Conservation (phyloP, 2,113 vertebrate species). For the Clinocottus analis region DNA sequence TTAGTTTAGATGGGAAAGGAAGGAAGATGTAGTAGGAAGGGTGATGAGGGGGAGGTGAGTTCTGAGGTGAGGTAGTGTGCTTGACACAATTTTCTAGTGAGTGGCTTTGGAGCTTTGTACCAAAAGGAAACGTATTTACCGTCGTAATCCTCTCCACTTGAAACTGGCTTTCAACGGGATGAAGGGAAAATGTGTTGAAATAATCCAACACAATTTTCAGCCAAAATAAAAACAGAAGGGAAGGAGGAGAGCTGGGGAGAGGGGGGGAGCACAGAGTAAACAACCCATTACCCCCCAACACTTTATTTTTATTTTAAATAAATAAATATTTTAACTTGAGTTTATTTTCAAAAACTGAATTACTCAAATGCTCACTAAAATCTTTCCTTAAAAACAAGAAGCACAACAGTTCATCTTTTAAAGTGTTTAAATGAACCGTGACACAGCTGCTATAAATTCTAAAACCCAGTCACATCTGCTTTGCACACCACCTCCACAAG, state of each 20-base stretch:
- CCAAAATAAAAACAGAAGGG: constrained; percentile 68
- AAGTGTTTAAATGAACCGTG: constrained; percentile 37
- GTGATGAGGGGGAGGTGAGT: not conserved
- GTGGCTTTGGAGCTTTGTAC: constrained; percentile 74
- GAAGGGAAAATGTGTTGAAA: constrained; percentile 72
- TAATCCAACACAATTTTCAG: constrained; percentile 73
- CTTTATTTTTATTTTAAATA: not conserved
- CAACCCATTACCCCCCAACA: constrained; percentile 24
- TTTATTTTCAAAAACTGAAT: constrained; percentile 28
- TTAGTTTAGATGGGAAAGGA: not conserved
- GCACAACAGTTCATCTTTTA: constrained; percentile 32
- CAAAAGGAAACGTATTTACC: constrained; percentile 72
- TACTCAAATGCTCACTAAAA: constrained; percentile 26
- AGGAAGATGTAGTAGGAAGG: not conserved
- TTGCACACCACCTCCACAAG: constrained; percentile 27
- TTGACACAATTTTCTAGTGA: constrained; percentile 64
- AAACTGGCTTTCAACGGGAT: constrained; percentile 75
- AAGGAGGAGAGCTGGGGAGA: constrained; percentile 8
- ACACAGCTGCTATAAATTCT: constrained; percentile 56
- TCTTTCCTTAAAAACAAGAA: constrained; percentile 27
- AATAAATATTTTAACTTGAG: no score
- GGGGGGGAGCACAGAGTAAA: constrained; percentile 38
- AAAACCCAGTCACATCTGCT: constrained; percentile 64
- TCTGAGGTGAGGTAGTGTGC: constrained; percentile 48
- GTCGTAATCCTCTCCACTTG: constrained; percentile 74